A percentile compares a stretch with the other conserved stretches of the same genome.
These are phyloP conservation scores for Cydia pomonella DNA, from an alignment of 1,140 invertebrate genomes.

Conservation along the genomic window DNA sequence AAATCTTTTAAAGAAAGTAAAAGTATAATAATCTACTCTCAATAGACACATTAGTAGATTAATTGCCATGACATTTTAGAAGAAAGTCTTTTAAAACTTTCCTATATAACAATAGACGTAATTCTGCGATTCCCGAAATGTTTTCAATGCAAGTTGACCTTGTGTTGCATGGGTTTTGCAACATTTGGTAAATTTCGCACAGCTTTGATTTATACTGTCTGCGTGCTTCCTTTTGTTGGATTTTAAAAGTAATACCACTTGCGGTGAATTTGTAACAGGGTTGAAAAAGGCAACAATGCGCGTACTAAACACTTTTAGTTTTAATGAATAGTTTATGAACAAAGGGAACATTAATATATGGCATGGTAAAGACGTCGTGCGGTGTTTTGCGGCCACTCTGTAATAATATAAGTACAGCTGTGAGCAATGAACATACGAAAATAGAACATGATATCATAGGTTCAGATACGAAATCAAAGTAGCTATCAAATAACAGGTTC, in stretches of 20 bases:
- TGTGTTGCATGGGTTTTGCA: conserved; percentile 56
- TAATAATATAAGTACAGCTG: conserved; percentile 56
- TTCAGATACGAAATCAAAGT: conserved; percentile 7
- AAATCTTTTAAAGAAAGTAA: conserved; percentile 69
- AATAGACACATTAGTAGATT: conserved; percentile 67
- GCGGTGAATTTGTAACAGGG: conserved; percentile 64
- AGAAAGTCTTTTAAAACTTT: conserved; percentile 60
- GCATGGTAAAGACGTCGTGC: conserved; percentile 57
- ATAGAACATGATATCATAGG: conserved; percentile 71
- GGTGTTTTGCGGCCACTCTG: conserved; percentile 37
- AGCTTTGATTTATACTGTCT: conserved; percentile 67
- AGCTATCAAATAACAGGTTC: not conserved
- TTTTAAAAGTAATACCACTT: conserved; percentile 73
- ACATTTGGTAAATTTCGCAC: conserved; percentile 72
- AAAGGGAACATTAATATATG: conserved; percentile 43
- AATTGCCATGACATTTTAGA: conserved; percentile 63
- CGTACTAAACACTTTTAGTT: conserved; percentile 50
- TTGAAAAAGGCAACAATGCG: conserved; percentile 45
- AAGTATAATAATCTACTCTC: conserved; percentile 60
- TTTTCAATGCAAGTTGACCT: conserved; percentile 58
- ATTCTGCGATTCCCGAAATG: conserved; percentile 40
- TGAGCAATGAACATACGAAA: conserved; percentile 55
- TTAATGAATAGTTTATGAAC: conserved; percentile 40
- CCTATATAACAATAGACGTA: conserved; percentile 47
- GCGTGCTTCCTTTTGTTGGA: conserved; percentile 58